Evolutionary conservation across 2,797 vertebrate species (phyloP).

Genomic region (Vultur gryphus): DNA sequence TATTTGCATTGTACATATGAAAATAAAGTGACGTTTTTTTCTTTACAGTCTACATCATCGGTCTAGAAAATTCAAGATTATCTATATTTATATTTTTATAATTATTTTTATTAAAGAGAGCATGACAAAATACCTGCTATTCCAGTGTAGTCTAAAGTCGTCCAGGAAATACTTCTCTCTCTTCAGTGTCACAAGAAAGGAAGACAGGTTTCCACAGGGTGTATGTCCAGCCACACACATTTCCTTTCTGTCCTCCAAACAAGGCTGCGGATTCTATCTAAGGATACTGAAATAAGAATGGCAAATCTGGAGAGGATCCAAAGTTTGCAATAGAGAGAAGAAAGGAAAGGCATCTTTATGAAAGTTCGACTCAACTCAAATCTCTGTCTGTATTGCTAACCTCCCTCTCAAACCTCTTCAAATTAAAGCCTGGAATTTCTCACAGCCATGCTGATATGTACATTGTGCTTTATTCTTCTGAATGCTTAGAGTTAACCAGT

Average conservation of each 20-base stretch:
- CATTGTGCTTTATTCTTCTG: neutral
- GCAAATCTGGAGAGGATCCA: neutral
- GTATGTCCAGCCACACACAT: neutral
- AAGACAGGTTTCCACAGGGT: neutral
- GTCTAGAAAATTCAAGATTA: neutral
- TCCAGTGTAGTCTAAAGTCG: neutral
- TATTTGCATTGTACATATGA: neutral
- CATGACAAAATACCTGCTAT: neutral
- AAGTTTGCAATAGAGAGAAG: neutral
- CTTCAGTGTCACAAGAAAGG: neutral
- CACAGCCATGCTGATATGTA: neutral
- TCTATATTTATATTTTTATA: neutral
- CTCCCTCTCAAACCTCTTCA: neutral
- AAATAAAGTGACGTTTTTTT: neutral
- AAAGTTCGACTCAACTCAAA: neutral
- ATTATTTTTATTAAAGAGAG: neutral
- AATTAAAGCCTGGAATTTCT: neutral
- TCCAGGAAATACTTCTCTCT: neutral
- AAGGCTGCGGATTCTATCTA: neutral
- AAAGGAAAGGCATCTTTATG: neutral
- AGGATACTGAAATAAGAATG: neutral
- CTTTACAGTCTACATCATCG: neutral
- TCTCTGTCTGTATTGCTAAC: neutral
- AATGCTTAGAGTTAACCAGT: neutral
- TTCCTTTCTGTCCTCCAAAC: neutral